These are phyloP conservation scores for Phocides pigmalion DNA, from an alignment of 1,140 invertebrate species.

Conservation along the genomic window DNA sequence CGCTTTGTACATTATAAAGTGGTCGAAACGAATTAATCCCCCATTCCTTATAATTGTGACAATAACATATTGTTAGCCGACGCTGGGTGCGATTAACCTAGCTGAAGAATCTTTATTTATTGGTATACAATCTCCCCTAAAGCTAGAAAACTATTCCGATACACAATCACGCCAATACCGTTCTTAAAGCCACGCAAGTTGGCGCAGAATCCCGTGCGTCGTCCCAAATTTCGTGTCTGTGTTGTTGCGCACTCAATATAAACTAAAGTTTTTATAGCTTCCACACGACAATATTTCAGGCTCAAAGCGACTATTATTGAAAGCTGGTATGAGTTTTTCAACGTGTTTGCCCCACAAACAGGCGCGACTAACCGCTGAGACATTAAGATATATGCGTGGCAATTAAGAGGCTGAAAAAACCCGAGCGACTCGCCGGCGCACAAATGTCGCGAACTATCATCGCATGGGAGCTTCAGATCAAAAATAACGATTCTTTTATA, in stretches of 20 bases:
- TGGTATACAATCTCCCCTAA: constrained; percentile 35
- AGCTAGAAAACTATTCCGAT: constrained; percentile 22
- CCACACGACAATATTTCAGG: constrained; percentile 68
- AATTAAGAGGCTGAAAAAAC: constrained; percentile 75
- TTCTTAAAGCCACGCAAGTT: constrained; percentile 8
- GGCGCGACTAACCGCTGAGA: constrained; percentile 55
- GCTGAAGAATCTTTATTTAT: constrained; percentile 65
- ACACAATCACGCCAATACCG: constrained; percentile 20
- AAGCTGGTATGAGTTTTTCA: constrained; percentile 56
- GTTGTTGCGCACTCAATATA: constrained; percentile 45
- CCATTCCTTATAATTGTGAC: constrained; percentile 69
- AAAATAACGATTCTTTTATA: constrained; percentile 60
- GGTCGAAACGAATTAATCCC: constrained; percentile 63
- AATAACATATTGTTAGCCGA: constrained; percentile 66
- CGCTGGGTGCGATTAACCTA: constrained; percentile 58
- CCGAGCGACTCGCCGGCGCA: constrained; percentile 42
- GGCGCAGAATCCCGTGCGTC: constrained; percentile 19
- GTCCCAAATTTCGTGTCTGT: background rate
- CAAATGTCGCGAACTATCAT: constrained; percentile 69
- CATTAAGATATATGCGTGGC: constrained; percentile 71
- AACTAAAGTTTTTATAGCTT: constrained; percentile 66
- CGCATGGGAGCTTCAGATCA: constrained; percentile 67
- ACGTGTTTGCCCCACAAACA: constrained; percentile 51
- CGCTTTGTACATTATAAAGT: constrained; percentile 56
- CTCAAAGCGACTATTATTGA: constrained; percentile 60